These are phyloP conservation scores for Porites australiensis DNA, from an alignment of 64 coral and sea anemone species.

Conservation along the genomic window DNA sequence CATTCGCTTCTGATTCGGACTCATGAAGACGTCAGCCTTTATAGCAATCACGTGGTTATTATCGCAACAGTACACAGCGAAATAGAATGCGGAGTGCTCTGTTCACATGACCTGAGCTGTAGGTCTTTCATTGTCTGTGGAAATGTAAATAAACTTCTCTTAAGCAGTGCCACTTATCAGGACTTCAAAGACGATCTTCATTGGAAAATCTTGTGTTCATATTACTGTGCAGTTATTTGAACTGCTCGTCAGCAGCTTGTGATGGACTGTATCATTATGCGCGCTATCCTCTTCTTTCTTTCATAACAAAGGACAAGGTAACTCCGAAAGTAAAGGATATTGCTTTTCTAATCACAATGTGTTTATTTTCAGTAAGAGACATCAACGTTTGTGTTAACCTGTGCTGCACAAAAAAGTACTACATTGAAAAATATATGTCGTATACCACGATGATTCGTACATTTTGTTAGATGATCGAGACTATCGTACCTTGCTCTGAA, in stretches of 20 bases:
- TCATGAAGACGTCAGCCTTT: neutral
- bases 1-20: neutral
- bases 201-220: neutral
- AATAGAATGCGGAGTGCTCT: slow-evolving; percentile 1
- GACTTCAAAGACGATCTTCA: neutral
- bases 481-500: too few species aligned
- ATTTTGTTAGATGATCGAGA: too few species aligned
- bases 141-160: neutral
- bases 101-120: neutral
- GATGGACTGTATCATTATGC: neutral
- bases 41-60: neutral
- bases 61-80: neutral
- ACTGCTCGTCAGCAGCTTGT: neutral
- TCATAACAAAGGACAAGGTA: neutral
- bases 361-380: too few species aligned
- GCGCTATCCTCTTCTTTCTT: neutral
- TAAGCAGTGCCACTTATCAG: neutral
- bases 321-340: too few species aligned
- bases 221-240: neutral
- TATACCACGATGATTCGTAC: too few species aligned
- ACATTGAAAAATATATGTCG: too few species aligned
- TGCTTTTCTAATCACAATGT: too few species aligned
- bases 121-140: neutral
- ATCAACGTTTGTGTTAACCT: too few species aligned
- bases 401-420: too few species aligned